Percentiles rank a stretch among this genome's conserved stretches.
Evolutionary conservation across 2,888 invertebrate species (phyloP).

Genomic region (Pandemis cinnamomeana): DNA sequence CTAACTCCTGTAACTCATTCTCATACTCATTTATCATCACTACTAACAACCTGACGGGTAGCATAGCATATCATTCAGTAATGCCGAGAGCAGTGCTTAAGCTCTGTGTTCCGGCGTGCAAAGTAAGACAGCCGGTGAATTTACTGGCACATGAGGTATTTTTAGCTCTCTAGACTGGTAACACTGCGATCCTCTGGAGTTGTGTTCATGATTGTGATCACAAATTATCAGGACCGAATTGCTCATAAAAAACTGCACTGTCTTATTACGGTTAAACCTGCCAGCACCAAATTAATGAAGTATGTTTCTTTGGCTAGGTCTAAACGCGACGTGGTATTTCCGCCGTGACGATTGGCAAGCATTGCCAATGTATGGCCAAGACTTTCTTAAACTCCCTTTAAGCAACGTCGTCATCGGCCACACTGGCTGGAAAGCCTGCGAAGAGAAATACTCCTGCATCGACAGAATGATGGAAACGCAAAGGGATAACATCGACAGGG

Average conservation of each 20-base stretch:
- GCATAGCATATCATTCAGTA: no score
- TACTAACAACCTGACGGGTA: no score
- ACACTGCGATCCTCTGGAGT: no score
- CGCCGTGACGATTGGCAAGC: constrained; percentile 76
- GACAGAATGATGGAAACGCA: constrained; percentile 61
- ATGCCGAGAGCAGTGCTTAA: no score
- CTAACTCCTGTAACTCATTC: neutral
- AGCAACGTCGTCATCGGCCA: constrained; percentile 67
- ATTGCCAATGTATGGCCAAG: constrained; percentile 57
- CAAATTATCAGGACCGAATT: no score
- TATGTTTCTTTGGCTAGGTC: constrained; percentile 62
- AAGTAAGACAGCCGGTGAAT: no score
- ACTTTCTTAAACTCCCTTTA: constrained; percentile 61
- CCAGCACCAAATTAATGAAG: constrained; percentile 17
- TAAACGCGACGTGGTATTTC: constrained; percentile 72
- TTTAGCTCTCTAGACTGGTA: no score
- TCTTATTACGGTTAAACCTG: neutral
- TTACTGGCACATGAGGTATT: no score
- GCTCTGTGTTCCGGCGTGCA: no score
- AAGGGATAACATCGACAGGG: constrained; percentile 57
- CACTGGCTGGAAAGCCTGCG: constrained; percentile 60
- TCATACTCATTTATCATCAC: no score
- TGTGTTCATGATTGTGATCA: no score
- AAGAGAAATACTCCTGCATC: constrained; percentile 60
- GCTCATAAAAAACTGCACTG: no score